Conservation (phyloP, 2,113 vertebrate genomes). For the Ptilonorhynchus violaceus region DNA sequence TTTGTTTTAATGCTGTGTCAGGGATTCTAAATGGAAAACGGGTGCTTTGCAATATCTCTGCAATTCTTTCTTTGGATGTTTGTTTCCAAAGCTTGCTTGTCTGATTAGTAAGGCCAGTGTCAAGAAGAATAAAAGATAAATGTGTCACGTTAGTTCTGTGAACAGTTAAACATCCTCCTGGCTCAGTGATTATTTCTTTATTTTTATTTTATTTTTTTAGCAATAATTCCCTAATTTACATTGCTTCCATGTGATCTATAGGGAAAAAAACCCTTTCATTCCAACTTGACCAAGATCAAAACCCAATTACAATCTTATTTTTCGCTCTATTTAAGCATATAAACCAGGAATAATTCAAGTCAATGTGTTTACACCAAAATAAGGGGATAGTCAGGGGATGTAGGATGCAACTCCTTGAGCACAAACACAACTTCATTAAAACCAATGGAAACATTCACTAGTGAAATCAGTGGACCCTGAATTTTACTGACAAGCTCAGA, state of each 20-base stretch:
- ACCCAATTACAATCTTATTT: background rate
- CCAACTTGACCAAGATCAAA: background rate
- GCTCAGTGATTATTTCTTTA: background rate
- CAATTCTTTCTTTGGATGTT: constrained; percentile 27
- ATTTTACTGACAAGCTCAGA: background rate
- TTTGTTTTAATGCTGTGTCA: constrained; percentile 26
- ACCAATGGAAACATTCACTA: background rate
- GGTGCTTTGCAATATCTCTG: background rate
- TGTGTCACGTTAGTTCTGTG: background rate
- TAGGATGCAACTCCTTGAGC: background rate
- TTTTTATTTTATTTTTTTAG: background rate
- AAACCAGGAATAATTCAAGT: background rate
- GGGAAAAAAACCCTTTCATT: background rate
- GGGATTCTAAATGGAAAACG: background rate
- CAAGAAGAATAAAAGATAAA: background rate
- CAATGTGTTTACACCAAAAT: background rate
- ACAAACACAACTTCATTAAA: background rate
- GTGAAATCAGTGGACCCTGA: background rate
- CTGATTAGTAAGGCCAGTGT: background rate
- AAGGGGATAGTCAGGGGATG: background rate
- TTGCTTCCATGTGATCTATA: background rate
- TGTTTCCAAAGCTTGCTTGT: background rate
- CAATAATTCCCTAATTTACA: background rate
- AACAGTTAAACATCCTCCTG: background rate
- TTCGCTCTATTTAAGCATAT: background rate